These are phyloP conservation scores for Hydropsyche tenuis DNA, from an alignment of 1,140 invertebrate species.

Conservation along the genomic window DNA sequence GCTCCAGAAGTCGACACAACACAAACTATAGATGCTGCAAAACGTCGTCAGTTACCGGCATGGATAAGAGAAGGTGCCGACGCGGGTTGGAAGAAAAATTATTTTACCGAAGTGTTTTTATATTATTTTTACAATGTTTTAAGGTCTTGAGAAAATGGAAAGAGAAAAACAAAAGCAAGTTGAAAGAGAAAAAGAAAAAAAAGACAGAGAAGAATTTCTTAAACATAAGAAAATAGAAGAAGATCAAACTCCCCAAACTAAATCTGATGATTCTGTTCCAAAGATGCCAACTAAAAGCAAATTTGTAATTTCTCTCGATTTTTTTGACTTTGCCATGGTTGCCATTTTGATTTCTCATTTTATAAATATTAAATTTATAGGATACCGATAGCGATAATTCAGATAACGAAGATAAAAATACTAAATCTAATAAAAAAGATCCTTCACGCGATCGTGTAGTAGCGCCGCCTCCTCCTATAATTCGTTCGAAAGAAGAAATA, in stretches of 20 bases:
- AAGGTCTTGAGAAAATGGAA: conserved; percentile 95
- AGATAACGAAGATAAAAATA: conserved; percentile 47
- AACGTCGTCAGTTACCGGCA: conserved; percentile 87
- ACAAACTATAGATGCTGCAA: conserved; percentile 79
- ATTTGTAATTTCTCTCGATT: conserved; percentile 72
- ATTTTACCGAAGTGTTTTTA: not conserved
- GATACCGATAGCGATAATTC: conserved; percentile 55
- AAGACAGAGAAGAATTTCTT: conserved; percentile 68
- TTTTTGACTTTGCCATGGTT: not conserved
- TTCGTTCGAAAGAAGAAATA: conserved; percentile 55
- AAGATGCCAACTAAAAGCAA: conserved; percentile 74
- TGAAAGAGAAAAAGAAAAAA: conserved; percentile 76
- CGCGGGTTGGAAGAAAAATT: too few relatives aligned
- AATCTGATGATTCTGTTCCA: conserved; percentile 59
- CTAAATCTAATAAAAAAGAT: conserved; percentile 43
- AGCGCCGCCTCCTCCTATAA: conserved; percentile 49
- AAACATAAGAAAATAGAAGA: conserved; percentile 68
- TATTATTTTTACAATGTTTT: not conserved
- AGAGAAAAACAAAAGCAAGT: conserved; percentile 89
- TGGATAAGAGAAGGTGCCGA: conserved; percentile 88
- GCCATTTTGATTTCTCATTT: not conserved
- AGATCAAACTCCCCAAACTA: conserved; percentile 64
- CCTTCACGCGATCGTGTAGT: not conserved
- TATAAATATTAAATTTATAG: conserved; percentile 44
- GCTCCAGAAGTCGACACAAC: conserved; percentile 51